These are phyloP conservation scores for Alloplasta piceator DNA, from an alignment of 2,888 invertebrate species.

Conservation along the genomic window DNA sequence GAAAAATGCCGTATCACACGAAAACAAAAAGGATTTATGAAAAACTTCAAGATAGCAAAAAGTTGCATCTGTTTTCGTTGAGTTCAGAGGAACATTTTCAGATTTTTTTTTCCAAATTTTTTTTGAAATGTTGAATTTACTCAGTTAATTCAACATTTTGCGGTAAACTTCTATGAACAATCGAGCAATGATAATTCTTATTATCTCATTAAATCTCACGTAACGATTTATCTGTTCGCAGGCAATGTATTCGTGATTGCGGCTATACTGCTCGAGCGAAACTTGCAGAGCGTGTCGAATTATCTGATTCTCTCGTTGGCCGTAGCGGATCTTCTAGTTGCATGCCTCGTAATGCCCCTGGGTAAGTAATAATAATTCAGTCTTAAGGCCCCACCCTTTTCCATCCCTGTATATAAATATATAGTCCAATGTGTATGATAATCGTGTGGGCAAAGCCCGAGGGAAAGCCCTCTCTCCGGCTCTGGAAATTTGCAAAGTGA, in stretches of 20 bases:
- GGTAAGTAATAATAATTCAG: constrained; percentile 72
- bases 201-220: neutral
- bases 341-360: constrained; percentile 91
- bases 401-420: neutral
- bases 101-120: too few species aligned
- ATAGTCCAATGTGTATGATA: constrained; percentile 9
- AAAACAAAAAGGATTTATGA: too few species aligned
- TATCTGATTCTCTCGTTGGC: constrained; percentile 95
- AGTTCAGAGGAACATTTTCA: too few species aligned
- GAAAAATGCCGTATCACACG: too few species aligned
- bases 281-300: constrained; percentile 94
- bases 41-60: too few species aligned
- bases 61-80: too few species aligned
- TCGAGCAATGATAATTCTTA: neutral
- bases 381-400: neutral
- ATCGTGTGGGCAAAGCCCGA: neutral
- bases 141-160: too few species aligned
- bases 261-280: constrained; percentile 93
- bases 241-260: constrained; percentile 98
- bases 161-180: neutral
- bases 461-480: constrained; percentile 2
- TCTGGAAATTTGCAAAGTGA: constrained; percentile 26
- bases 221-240: constrained; percentile 79
- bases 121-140: too few species aligned
- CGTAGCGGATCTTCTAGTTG: constrained; percentile 95